These are phyloP conservation scores for Poicephalus gulielmi DNA, from an alignment of 2,113 vertebrate species.

Conservation along the genomic window DNA sequence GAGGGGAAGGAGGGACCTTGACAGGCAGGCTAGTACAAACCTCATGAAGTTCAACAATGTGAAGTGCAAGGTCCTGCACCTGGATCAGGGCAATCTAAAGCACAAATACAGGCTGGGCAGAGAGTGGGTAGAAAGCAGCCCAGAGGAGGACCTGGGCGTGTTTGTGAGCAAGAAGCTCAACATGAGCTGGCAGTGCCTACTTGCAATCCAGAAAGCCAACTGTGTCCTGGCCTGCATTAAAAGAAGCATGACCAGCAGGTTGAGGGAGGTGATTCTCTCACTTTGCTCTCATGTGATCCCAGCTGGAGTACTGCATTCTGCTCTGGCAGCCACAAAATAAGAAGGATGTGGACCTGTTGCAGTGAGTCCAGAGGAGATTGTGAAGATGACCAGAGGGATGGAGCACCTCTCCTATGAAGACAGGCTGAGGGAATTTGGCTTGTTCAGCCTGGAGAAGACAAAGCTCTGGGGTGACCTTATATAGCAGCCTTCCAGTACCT, in stretches of 20 bases:
- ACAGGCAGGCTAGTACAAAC: not conserved
- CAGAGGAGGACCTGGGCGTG: not conserved
- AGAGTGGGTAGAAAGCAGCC: not conserved
- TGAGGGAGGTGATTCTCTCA: not conserved
- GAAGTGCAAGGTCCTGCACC: not conserved
- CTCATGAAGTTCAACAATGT: not conserved
- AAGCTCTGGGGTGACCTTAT: not conserved
- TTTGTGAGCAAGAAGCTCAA: not conserved
- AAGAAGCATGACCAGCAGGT: not conserved
- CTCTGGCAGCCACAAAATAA: not conserved
- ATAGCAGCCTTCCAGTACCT: not conserved
- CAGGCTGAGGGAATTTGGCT: not conserved
- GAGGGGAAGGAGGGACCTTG: not conserved
- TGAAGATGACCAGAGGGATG: not conserved
- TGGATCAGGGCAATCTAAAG: too few species aligned
- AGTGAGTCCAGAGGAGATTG: not conserved
- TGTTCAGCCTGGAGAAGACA: not conserved
- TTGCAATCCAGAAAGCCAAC: not conserved
- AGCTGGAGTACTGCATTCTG: too few species aligned
- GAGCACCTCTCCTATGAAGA: not conserved
- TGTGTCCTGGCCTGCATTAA: not conserved
- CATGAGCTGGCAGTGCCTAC: rapidly evolving
- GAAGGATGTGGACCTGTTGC: not conserved
- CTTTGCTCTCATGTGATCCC: not conserved
- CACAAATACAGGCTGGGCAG: not conserved